Evolutionary conservation across 1,140 invertebrate genomes (phyloP), one percentile per base, ranked within the genome.

Genomic region (Pachypeltis micranthus): DNA sequence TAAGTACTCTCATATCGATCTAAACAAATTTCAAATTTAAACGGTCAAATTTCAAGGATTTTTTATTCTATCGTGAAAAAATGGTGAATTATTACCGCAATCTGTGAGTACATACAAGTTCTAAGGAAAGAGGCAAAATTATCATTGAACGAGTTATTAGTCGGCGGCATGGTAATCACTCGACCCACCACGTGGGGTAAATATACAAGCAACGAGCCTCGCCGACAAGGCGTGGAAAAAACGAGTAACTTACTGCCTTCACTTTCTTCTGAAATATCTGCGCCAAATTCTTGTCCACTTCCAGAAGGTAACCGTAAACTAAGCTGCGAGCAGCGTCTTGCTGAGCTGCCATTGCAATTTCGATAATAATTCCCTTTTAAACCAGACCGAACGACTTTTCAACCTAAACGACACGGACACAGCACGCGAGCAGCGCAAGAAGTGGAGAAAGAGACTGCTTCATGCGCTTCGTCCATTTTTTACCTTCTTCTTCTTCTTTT

Each of bases 161-260:
- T n/a, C n/a, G n/a, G n/a, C n/a, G n/a, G n/a, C n/a, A n/a, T n/a
- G n/a, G n/a, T n/a, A n/a, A n/a, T n/a, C n/a, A n/a, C n/a, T n/a
- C n/a, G n/a, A n/a, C n/a, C 7, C 31, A 10, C 31, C 31, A 39
- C 31, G 31, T 39, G 31, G 31, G 31, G 31, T 39, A 39, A 39
- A 39, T 16, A 39, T n/a, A n/a, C n/a, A n/a, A n/a, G n/a, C n/a
- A n/a, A n/a, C n/a, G n/a, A n/a, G n/a, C n/a, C n/a, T n/a, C n/a
- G n/a, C n/a, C n/a, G n/a, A n/a, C n/a, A n/a, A n/a, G n/a, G n/a
- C n/a, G n/a, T n/a, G n/a, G n/a, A n/a, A n/a, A n/a, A n/a, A n/a
- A n/a, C n/a, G n/a, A n/a, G n/a, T n/a, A 7, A 67, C 69, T 68
- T 65, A 69, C 69, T 25, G 67, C 67, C 47, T 67, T 68, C 12